These are phyloP conservation scores for Phodopus roborovskii DNA, from an alignment of 2,113 vertebrate genomes.

Conservation along the genomic window DNA sequence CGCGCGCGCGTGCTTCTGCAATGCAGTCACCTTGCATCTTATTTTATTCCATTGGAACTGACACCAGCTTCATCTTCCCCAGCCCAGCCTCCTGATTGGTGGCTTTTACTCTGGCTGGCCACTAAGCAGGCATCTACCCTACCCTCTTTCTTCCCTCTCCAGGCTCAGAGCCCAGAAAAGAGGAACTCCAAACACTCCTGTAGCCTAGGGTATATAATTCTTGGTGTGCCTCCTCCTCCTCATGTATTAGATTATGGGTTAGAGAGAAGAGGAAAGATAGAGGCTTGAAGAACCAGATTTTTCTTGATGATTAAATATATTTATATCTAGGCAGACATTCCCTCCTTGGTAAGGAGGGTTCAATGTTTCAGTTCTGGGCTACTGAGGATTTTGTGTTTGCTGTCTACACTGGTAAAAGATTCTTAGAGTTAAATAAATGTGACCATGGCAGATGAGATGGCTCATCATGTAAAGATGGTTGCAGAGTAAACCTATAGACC, in stretches of 20 bases:
- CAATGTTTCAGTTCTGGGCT: constrained; percentile 55
- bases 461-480: neutral
- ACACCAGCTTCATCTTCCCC: constrained; percentile 51
- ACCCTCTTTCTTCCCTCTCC: constrained; percentile 57
- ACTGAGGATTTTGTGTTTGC: constrained; percentile 4
- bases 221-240: constrained; percentile 79
- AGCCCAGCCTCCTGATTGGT: constrained; percentile 73
- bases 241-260: constrained; percentile 71
- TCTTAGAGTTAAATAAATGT: constrained; percentile 47
- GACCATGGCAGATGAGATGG: neutral
- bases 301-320: constrained; percentile 79
- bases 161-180: constrained; percentile 71
- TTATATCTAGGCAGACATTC: constrained; percentile 75
- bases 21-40: neutral
- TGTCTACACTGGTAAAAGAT: constrained; percentile 66
- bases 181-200: constrained; percentile 79
- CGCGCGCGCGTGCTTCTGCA: neutral
- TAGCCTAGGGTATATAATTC: constrained; percentile 72
- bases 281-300: constrained; percentile 71
- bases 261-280: constrained; percentile 40
- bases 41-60: neutral
- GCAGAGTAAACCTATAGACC: neutral
- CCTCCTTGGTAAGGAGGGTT: constrained; percentile 56
- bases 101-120: constrained; percentile 72
- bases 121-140: constrained; percentile 22